Base-by-base conservation (phyloP, 2,113 vertebrate genomes). In the Acanthochromis polyacanthus region DNA sequence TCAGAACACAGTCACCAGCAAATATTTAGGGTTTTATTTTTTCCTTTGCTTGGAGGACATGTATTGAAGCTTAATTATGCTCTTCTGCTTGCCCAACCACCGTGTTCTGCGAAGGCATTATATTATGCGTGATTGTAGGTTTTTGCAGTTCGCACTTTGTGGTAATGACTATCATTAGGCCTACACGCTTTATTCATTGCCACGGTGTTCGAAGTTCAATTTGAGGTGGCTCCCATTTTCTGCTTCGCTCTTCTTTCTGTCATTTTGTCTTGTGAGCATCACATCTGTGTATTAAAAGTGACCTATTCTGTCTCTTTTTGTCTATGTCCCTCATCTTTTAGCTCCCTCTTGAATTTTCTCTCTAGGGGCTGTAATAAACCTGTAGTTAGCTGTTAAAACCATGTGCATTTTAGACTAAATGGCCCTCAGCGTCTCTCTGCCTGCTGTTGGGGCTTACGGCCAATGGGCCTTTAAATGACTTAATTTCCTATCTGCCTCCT, bases 381-480 rank as follows among this genome's bases (percentile, higher is more conserved):
- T 85, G 81, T 91, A 76, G 86, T 90, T 92, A 78, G 78, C 89
- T 73, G 71, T 79, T 92, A 84, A 90, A 88, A 79, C 83, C 73
- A 43, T 86, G 85, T 82, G 71, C 75, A 62, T 90, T 91, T 92
- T 85, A 68, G 43, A 66, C 80, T 88, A 91, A 91, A 89, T 86
- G 73, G 78, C 75, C 88, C 80, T 40, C 25, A 46, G 89, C 38
- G 63, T 81, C 78, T 84, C 73, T 23, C 72, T 76, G 66, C 88
- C 84, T 89, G 86, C 86, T 89, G 85, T 82, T 82, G 74, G 82
- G 68, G 66, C 86, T 89, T 73, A 80, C 71, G 8, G 84, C 88
- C 89, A 91, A 88, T 93, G 91, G 90, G 82, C 77, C 83, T 89
- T 88, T 81, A 92, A 93, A 93, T 90, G 80, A 91, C 88, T 90